Percentiles rank a stretch among this genome's conserved stretches.
Evolutionary conservation across 2,888 invertebrate genomes (phyloP).

Genomic region (Cephalotes varians): DNA sequence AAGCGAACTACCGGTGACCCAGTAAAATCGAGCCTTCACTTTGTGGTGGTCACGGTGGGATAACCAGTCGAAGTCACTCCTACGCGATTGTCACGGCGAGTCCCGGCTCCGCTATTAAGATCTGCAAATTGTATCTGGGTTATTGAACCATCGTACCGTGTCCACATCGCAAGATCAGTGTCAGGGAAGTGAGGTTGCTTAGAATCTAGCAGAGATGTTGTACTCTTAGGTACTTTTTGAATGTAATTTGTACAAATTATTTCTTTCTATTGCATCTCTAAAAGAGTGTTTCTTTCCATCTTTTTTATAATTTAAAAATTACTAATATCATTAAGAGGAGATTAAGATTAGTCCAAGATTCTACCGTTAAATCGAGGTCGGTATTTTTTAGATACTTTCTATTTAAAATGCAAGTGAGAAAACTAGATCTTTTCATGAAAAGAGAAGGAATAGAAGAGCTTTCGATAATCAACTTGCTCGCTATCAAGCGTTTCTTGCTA

Average conservation of each 20-base stretch:
- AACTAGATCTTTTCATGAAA: not conserved
- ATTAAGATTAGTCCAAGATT: not conserved
- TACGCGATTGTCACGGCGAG: conserved; percentile 43
- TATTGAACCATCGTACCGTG: conserved; percentile 34
- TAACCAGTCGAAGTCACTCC: conserved; percentile 65
- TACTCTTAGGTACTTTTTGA: too few species aligned
- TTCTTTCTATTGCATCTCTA: not conserved
- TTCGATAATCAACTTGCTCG: not conserved
- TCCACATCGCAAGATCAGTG: conserved; percentile 52
- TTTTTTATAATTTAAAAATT: not conserved
- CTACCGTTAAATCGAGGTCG: not conserved
- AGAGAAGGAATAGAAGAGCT: not conserved
- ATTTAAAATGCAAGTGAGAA: conserved; percentile 2
- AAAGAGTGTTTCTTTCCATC: not conserved
- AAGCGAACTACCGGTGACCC: conserved; percentile 72
- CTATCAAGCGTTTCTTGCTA: not conserved
- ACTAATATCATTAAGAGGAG: not conserved
- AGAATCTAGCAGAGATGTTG: not conserved
- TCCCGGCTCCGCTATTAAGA: conserved; percentile 7
- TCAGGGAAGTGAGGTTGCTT: conserved; percentile 42
- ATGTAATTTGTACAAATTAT: not conserved
- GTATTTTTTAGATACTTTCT: not conserved
- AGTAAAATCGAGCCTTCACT: conserved; percentile 70
- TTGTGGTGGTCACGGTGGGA: conserved; percentile 74
- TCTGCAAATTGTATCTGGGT: conserved; percentile 49